A percentile compares a stretch with the other conserved stretches of the same genome.
phyloP scores from a whole-genome alignment of 2,888 invertebrate genomes.

The Brachyptera putata region DNA sequence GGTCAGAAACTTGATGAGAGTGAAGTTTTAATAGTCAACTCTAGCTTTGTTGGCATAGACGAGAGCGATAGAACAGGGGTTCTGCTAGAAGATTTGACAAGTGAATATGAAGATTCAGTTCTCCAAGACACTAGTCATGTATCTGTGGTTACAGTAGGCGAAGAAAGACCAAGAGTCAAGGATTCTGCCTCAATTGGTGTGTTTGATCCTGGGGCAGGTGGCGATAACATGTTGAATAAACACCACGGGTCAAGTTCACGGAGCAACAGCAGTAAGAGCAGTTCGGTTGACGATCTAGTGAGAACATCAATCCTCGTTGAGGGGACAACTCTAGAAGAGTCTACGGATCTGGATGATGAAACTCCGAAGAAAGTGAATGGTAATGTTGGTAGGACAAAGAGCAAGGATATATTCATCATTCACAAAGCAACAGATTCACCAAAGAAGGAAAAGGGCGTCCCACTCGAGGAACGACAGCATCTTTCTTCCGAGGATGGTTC shows the following conservation, averaged over 20 bases:
- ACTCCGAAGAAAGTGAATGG: constrained; percentile 50
- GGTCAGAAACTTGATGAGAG: constrained; percentile 78
- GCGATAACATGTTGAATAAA: constrained; percentile 25
- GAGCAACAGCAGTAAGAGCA: constrained; percentile 36
- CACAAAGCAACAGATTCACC: not conserved
- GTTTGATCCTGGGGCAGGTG: constrained; percentile 1
- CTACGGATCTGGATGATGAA: constrained; percentile 42
- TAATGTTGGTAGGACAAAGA: constrained; percentile 41
- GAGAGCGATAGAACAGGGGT: constrained; percentile 3
- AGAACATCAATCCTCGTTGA: constrained; percentile 49
- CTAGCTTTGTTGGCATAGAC: constrained; percentile 51
- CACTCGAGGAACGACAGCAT: constrained; percentile 37
- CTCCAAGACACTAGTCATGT: constrained; percentile 77
- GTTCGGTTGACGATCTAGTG: constrained; percentile 41
- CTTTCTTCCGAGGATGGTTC: constrained; percentile 61
- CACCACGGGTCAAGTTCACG: constrained; percentile 37
- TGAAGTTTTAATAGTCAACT: constrained; percentile 77
- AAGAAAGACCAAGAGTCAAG: constrained; percentile 66
- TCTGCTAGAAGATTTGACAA: not conserved
- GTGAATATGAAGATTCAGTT: not conserved
- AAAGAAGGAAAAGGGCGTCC: not conserved
- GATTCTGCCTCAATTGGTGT: constrained; percentile 56
- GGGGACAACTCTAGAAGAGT: constrained; percentile 43
- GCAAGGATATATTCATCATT: constrained; percentile 42
- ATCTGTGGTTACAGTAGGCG: constrained; percentile 85